Evolutionary conservation across 1,140 invertebrate species (phyloP).

Genomic region (Paraescarpia echinospica): DNA sequence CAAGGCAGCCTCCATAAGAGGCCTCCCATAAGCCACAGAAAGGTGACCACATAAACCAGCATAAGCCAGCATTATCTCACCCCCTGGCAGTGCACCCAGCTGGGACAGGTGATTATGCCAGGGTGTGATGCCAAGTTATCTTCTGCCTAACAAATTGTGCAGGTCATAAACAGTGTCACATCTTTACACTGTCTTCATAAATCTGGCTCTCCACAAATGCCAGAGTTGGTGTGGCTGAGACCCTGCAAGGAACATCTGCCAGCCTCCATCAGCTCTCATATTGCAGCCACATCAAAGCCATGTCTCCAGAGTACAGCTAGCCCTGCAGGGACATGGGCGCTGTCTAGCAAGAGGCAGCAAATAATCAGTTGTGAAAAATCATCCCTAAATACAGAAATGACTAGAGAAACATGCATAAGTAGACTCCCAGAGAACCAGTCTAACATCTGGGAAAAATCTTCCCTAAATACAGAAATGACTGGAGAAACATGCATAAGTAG

Average conservation of each 20-base stretch:
- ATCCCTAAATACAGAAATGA: background rate
- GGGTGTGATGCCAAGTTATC: background rate
- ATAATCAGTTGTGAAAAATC: background rate
- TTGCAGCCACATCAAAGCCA: background rate
- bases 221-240: background rate
- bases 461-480: slow-evolving; percentile 1
- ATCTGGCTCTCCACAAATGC: background rate
- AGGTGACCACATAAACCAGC: background rate
- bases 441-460: background rate
- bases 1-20: background rate
- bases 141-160: background rate
- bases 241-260: background rate
- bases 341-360: background rate
- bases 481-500: background rate
- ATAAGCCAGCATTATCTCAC: background rate
- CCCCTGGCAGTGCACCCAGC: background rate
- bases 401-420: background rate
- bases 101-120: background rate
- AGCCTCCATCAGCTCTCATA: background rate
- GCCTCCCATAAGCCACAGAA: too few relatives aligned
- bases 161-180: background rate
- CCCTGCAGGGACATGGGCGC: background rate
- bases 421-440: background rate
- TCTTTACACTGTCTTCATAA: background rate
- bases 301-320: background rate